phyloP scores from a whole-genome alignment of 2,113 vertebrate genomes.

The Cercocebus atys region DNA sequence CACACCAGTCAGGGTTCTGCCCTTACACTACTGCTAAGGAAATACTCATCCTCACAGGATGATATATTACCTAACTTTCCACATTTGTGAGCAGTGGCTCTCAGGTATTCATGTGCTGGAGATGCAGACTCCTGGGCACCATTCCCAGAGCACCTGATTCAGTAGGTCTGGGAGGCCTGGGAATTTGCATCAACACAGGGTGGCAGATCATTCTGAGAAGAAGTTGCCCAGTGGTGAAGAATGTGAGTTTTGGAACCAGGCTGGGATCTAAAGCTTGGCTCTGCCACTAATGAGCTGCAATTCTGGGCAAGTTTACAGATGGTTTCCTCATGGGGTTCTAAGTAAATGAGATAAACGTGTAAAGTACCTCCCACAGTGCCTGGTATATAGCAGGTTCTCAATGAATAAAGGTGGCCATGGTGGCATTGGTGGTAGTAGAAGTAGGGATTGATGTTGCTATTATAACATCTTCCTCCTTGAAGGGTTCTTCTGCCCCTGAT shows the following conservation, averaged over 20 bases:
- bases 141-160: background rate
- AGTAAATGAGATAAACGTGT: background rate
- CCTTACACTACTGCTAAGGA: background rate
- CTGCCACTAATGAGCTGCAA: background rate
- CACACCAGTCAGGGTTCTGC: background rate
- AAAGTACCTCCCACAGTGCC: background rate
- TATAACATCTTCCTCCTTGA: background rate
- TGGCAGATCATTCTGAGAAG: background rate
- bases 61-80: background rate
- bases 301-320: slow-evolving; percentile 12
- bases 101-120: background rate
- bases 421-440: background rate
- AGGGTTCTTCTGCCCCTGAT: background rate
- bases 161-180: background rate
- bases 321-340: background rate
- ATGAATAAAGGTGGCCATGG: background rate
- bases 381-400: background rate
- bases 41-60: background rate
- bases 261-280: background rate
- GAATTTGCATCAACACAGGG: background rate
- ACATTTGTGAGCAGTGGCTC: background rate
- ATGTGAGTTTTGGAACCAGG: background rate
- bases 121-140: background rate
- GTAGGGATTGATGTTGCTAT: background rate
- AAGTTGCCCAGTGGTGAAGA: background rate